phyloP scores from a whole-genome alignment of 2,797 vertebrate genomes.

The Pangasius sanitwongsei region DNA sequence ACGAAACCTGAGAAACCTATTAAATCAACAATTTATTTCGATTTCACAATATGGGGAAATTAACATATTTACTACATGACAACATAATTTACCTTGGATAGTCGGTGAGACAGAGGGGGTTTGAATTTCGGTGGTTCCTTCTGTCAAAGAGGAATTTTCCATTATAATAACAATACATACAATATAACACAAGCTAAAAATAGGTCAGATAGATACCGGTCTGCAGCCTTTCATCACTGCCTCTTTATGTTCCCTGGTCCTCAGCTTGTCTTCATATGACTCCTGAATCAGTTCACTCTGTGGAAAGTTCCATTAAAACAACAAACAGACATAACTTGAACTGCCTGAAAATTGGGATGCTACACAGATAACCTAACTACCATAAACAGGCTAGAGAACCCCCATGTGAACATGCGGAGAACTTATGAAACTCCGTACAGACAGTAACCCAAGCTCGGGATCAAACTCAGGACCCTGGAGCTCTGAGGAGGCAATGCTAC shows the following conservation, averaged over 20 bases:
- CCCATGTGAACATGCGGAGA: neutral
- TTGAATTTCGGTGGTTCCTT: conserved; percentile 35
- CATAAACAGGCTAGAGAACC: neutral
- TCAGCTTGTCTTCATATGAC: neutral
- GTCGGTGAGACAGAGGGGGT: neutral
- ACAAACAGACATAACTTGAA: neutral
- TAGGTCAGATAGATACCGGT: conserved; percentile 8
- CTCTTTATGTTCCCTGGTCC: neutral
- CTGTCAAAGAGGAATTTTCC: conserved; percentile 7
- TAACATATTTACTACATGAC: neutral
- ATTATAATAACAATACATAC: neutral
- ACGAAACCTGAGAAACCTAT: neutral
- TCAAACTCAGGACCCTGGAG: too few species aligned
- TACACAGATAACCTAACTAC: neutral
- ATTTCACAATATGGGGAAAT: neutral
- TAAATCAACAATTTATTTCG: neutral
- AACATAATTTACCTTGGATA: conserved; percentile 9
- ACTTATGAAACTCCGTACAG: neutral
- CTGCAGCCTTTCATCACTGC: conserved; percentile 1
- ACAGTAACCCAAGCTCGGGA: neutral
- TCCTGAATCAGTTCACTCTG: neutral
- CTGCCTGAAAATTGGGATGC: neutral
- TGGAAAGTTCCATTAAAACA: neutral
- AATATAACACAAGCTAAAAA: neutral
- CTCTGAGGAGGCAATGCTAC: neutral